These are phyloP conservation scores for Apostichopus parvimensis DNA, from an alignment of 35 echinoderm and acorn worm species.

Conservation along the genomic window DNA sequence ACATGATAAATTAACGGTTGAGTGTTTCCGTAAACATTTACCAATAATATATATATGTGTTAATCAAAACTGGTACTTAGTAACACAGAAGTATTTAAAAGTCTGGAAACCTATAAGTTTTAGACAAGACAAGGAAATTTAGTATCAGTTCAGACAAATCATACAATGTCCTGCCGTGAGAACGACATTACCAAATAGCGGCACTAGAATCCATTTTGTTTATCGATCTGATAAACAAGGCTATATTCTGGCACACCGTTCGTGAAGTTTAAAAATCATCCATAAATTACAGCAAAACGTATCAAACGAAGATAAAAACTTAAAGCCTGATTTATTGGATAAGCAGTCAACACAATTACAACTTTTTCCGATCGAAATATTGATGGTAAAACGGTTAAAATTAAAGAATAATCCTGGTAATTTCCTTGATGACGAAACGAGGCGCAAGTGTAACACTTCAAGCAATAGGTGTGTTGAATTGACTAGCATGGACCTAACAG, in stretches of 20 bases:
- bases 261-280: background rate
- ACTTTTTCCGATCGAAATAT: background rate
- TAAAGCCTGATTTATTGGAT: background rate
- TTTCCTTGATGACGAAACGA: background rate
- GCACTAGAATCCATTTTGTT: background rate
- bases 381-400: background rate
- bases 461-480: background rate
- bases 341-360: background rate
- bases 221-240: background rate
- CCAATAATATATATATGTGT: too few species aligned
- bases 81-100: too few species aligned
- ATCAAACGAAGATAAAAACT: too few species aligned
- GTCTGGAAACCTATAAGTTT: too few species aligned
- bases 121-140: too few species aligned
- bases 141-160: too few species aligned
- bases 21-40: too few species aligned
- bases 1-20: background rate
- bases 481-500: background rate
- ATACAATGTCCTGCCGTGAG: too few species aligned
- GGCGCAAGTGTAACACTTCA: background rate
- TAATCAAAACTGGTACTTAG: too few species aligned
- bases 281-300: too few species aligned
- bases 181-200: too few species aligned
- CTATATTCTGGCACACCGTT: background rate
- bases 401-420: background rate